These are phyloP conservation scores for Maniola jurtina DNA, from an alignment of 1,140 invertebrate genomes.

Conservation along the genomic window DNA sequence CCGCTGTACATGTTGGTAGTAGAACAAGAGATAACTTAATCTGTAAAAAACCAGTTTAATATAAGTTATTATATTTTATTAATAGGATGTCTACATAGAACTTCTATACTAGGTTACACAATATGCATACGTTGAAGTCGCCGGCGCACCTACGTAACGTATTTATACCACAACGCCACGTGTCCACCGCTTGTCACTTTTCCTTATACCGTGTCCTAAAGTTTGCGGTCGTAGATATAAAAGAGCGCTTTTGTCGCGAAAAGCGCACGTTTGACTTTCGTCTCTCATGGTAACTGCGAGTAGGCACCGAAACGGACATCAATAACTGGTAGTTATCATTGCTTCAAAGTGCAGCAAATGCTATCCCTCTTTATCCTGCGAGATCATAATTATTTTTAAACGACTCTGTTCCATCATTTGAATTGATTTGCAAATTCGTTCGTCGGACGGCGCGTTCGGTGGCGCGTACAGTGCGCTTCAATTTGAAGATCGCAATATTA, in stretches of 20 bases:
- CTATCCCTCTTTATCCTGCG: neutral
- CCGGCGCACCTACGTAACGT: too few species aligned
- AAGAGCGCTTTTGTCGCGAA: neutral
- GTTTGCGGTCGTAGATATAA: too few species aligned
- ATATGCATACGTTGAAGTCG: too few species aligned
- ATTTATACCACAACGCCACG: too few species aligned
- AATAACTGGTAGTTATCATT: neutral
- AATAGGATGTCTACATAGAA: neutral
- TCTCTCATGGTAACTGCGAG: neutral
- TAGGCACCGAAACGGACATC: neutral
- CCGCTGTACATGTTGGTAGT: conserved; percentile 39
- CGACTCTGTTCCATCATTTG: too few species aligned
- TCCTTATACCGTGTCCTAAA: too few species aligned
- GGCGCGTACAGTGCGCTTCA: too few species aligned
- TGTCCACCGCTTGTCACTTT: too few species aligned
- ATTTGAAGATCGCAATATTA: too few species aligned
- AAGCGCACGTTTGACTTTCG: neutral
- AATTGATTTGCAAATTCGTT: too few species aligned
- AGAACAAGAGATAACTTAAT: conserved; percentile 36
- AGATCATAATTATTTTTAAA: neutral
- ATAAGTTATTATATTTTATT: neutral
- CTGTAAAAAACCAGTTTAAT: conserved; percentile 37
- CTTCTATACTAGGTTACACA: neutral
- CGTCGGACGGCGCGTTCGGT: too few species aligned
- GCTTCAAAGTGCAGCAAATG: neutral